Evolutionary conservation across 1,140 invertebrate genomes (phyloP), one percentile per base, ranked within the genome.

Genomic region (Callitettix versicolor): DNA sequence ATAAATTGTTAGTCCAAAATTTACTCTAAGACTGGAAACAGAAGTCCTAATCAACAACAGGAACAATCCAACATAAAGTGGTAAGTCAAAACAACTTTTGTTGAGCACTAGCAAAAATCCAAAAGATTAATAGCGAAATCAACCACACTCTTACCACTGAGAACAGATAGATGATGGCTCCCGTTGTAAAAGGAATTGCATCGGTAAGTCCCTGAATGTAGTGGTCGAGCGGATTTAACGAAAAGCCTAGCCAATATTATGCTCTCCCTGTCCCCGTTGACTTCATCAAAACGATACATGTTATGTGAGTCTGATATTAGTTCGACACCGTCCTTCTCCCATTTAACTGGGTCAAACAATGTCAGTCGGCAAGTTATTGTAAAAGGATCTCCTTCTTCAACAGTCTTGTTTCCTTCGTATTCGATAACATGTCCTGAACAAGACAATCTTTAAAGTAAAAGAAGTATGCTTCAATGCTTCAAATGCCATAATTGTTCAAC

Each of bases 331-430:
- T 62, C 56, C 50, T 56, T 57, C 43, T 58, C 53, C 60, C 60
- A 62, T 52, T 62, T 60, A n/a, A 60, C 44, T 12, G 51, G 38
- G 41, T 60, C 52, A 30, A 62, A 62, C 36, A 41, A n/a, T 12
- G 60, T 58, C n/a, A 62, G 43, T 21, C 43, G 47, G 53, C 60
- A 62, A 55, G 41, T 55, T 20, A 62, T 62, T 11, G 40, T 50
- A 52, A 62, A 62, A 17, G 55, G 58, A 7, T 55, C 43, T 20
- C 60, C 60, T 48, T 62, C 58, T 15, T 41, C 53, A 18, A 60
- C 56, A 22, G 38, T 59, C 18, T 53, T 53, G 22, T 55, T 55
- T 30, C 59, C 56, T 38, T 58, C 53, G 38, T 60, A 60, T 21
- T 44, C 11, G 26, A 51, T 36, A 38, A 30, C 26, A 30, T 30